A percentile compares a stretch with the other conserved stretches of the same genome.
phyloP scores from a whole-genome alignment of 1,140 invertebrate genomes.

The Pachyrhynchus sulphureomaculatus region DNA sequence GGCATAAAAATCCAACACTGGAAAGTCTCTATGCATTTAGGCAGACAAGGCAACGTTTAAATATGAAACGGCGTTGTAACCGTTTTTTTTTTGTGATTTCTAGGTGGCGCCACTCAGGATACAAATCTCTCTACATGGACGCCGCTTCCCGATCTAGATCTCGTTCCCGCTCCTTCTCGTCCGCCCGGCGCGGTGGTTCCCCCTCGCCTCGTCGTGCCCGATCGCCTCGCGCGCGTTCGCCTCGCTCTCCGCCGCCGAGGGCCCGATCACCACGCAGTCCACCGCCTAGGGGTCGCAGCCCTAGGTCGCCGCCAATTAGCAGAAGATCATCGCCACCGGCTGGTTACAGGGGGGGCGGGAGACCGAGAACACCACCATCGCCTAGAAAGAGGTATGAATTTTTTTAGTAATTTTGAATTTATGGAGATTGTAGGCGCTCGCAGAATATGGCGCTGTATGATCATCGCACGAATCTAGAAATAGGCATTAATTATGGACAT shows the following conservation, averaged over 20 bases:
- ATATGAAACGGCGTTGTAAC: too few relatives aligned
- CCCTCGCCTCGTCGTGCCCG: slow-evolving; percentile 33
- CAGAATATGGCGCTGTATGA: too few relatives aligned
- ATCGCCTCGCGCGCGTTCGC: slow-evolving; percentile 53
- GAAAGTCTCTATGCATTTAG: too few relatives aligned
- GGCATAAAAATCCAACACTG: too few relatives aligned
- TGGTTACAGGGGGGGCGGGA: slow-evolving; percentile 44
- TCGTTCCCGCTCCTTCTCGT: slow-evolving; percentile 39
- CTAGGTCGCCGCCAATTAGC: slow-evolving; percentile 33
- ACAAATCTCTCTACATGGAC: slow-evolving; percentile 81
- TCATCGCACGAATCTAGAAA: too few relatives aligned
- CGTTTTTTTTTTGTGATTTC: too few relatives aligned
- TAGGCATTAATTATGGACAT: too few relatives aligned
- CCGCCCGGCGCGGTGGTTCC: slow-evolving; percentile 30
- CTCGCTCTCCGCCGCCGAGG: slow-evolving; percentile 51
- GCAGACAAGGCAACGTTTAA: too few relatives aligned
- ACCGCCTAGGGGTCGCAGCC: slow-evolving; percentile 43
- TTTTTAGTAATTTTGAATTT: too few relatives aligned
- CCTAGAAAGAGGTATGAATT: slow-evolving; percentile 9
- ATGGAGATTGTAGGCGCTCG: too few relatives aligned
- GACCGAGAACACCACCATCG: slow-evolving; percentile 57
- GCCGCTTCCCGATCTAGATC: slow-evolving; percentile 37
- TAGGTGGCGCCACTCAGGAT: slow-evolving; percentile 90
- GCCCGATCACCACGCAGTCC: slow-evolving; percentile 47
- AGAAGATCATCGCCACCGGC: slow-evolving; percentile 54